These are phyloP conservation scores for Cyclargus thomasi DNA, from an alignment of 1,140 invertebrate species.

Conservation along the genomic window DNA sequence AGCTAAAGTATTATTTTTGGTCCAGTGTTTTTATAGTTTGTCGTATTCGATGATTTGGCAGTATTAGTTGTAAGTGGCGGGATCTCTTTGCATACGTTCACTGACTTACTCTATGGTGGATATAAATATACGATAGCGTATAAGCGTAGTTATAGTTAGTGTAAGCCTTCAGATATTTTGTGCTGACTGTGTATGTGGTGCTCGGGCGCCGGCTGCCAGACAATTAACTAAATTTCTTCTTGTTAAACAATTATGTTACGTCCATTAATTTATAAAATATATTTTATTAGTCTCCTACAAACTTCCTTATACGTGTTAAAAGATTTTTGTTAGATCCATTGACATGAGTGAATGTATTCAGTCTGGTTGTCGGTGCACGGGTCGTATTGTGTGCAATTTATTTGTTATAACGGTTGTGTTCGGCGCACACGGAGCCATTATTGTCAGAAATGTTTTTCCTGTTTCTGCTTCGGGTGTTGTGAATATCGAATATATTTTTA, in stretches of 20 bases:
- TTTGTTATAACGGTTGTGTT: slow-evolving; percentile 52
- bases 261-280: no score
- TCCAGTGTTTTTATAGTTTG: slow-evolving; percentile 32
- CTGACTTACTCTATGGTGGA: slow-evolving; percentile 57
- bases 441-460: slow-evolving; percentile 31
- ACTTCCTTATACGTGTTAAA: no score
- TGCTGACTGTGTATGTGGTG: slow-evolving; percentile 46
- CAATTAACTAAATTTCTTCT: neutral
- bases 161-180: slow-evolving; percentile 63
- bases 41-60: slow-evolving; percentile 46
- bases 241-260: neutral
- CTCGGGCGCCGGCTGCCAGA: slow-evolving; percentile 21
- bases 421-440: slow-evolving; percentile 38
- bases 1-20: slow-evolving; percentile 40
- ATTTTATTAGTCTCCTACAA: no score
- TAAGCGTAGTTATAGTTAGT: slow-evolving; percentile 54
- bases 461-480: slow-evolving; percentile 42
- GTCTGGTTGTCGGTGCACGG: neutral
- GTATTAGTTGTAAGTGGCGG: slow-evolving; percentile 59
- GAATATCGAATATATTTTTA: slow-evolving; percentile 59
- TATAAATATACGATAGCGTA: slow-evolving; percentile 68
- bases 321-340: no score
- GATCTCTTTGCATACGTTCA: slow-evolving; percentile 61
- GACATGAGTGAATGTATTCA: no score
- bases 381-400: slow-evolving; percentile 50